Percentiles rank a stretch among this genome's conserved stretches.
Evolutionary conservation across 2,888 invertebrate genomes (phyloP).

Genomic region (Ichneumoninae sp.): DNA sequence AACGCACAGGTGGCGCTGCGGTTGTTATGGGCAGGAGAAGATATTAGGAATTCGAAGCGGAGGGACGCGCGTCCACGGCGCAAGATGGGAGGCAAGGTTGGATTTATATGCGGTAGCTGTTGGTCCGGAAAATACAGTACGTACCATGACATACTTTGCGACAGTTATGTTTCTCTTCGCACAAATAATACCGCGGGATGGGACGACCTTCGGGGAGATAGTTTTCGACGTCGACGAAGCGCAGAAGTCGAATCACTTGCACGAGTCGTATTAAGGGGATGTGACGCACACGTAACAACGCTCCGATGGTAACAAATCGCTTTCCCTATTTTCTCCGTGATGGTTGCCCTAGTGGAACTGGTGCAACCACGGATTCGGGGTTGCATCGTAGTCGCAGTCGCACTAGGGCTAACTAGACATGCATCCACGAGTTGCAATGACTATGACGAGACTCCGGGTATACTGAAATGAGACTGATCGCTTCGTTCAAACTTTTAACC

Average conservation of each 20-base stretch:
- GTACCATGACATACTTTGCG: constrained; percentile 68
- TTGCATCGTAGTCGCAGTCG: too few relatives aligned
- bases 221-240: neutral
- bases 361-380: too few relatives aligned
- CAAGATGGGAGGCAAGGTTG: constrained; percentile 83
- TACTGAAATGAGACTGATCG: too few relatives aligned
- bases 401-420: too few relatives aligned
- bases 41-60: neutral
- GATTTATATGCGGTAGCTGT: constrained; percentile 83
- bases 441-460: too few relatives aligned
- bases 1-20: constrained; percentile 24
- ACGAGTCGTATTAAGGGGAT: neutral
- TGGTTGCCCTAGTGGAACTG: too few relatives aligned
- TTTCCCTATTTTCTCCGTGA: too few relatives aligned
- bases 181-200: neutral
- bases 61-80: constrained; percentile 5
- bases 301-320: too few relatives aligned
- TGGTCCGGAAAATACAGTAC: constrained; percentile 83
- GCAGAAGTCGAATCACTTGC: neutral
- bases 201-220: neutral
- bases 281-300: too few relatives aligned
- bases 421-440: too few relatives aligned
- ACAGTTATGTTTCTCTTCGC: neutral
- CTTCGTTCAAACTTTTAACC: too few relatives aligned
- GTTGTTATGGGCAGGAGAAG: constrained; percentile 6